phyloP scores from a whole-genome alignment of 2,113 vertebrate species.

The Vicugna pacos region DNA sequence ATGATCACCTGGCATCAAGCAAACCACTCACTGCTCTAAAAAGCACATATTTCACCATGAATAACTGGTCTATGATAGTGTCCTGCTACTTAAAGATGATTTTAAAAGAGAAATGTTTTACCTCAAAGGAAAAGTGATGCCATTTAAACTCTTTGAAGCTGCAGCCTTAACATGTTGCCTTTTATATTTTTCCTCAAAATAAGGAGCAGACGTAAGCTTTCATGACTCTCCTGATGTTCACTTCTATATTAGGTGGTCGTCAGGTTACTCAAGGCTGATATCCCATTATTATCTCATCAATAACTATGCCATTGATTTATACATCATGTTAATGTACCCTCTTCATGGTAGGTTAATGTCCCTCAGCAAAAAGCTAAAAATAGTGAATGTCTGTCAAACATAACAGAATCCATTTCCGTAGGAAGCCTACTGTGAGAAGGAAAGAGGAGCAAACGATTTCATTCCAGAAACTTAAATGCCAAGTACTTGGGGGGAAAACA shows the following conservation, averaged over 20 bases:
- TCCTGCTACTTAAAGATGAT: not conserved
- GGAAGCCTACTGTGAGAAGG: not conserved
- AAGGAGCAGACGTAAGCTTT: not conserved
- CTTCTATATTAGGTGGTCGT: slow-evolving; percentile 17
- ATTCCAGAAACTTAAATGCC: slow-evolving; percentile 61
- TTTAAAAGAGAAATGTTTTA: slow-evolving; percentile 15
- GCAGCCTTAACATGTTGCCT: not conserved
- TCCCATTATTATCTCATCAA: slow-evolving; percentile 29
- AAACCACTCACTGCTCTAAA: not conserved
- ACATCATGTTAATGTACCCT: slow-evolving; percentile 29
- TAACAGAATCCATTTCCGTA: slow-evolving; percentile 52
- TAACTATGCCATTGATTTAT: slow-evolving; percentile 35
- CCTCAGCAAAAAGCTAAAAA: slow-evolving; percentile 55
- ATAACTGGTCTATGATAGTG: not conserved
- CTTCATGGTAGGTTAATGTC: slow-evolving; percentile 42
- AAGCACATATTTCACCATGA: not conserved
- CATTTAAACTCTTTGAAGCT: slow-evolving; percentile 18
- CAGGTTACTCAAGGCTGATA: not conserved
- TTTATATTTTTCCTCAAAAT: not conserved
- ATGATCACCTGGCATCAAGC: not conserved
- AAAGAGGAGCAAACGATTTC: not conserved
- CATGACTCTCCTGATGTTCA: not conserved
- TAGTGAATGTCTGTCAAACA: slow-evolving; percentile 42
- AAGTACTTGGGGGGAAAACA: not conserved
- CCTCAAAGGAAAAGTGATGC: not conserved